Evolutionary conservation across 2,888 invertebrate species (phyloP), one percentile per base, ranked within the genome.

Genomic region (Acanthacorydalis orientalis): DNA sequence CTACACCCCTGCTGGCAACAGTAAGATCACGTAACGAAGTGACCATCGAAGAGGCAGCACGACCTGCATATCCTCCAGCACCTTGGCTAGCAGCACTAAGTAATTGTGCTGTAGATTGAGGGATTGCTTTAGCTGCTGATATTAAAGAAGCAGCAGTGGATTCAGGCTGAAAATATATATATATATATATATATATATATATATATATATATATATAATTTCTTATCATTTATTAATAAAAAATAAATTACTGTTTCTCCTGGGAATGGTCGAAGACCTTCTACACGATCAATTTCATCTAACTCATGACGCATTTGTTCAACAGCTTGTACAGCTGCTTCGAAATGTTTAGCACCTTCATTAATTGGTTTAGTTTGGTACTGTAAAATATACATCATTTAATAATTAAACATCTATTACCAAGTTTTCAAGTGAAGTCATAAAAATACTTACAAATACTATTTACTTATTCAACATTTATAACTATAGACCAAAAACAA

Each of bases 271-370:
- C 78, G 70, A 38, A 95, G 68, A 16, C 78, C 74, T 0, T 87
- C 84, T 0, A 88, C 83, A 50, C 76, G 74, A 47, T 84, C 80
- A 52, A 88, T 80, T 56, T 88, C 89, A 31, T 80, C 74, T 15
- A 97, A 68, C 56, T 96, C 92, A 34, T 77, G 78, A 58, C 87
- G 83, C 40, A 96, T 68, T 38, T 80, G 79, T 9, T 76, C 72
- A 38, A 95, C 82, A 48, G 87, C 77, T 55, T 90, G 87, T 0
- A 88, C 73, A 0, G 93, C 92, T 0, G 84, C 83, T 54, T 91
- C 89, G 51, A 93, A 47, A 14, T 47, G 47, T 47, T 43, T 43
- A 12, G n/a, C 11, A 14, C 37, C 43, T 43, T 43, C 42, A 11
- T 46, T 32, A 10, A 40, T 1, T 80, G 81, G 56, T 85, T 80